A percentile compares a stretch with the other conserved stretches of the same genome.
Evolutionary conservation across 2,113 vertebrate genomes (phyloP).

Genomic region (Martes martes): DNA sequence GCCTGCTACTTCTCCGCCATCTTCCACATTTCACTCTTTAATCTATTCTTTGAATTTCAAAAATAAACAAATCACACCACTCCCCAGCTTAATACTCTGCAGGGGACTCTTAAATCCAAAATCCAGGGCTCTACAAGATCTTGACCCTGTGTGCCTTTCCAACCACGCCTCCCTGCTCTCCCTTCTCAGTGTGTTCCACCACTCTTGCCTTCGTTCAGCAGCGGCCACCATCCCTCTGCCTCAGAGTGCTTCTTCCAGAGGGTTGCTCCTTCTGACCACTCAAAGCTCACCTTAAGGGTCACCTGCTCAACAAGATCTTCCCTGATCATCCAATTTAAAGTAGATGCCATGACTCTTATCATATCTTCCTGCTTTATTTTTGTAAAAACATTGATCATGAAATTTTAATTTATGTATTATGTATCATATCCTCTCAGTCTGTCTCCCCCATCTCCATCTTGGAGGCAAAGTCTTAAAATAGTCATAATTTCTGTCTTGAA

Average conservation of each 20-base stretch:
- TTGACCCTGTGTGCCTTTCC: background rate
- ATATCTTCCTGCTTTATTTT: conserved; percentile 12
- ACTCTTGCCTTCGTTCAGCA: background rate
- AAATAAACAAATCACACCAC: background rate
- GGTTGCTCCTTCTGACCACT: background rate
- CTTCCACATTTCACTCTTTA: background rate
- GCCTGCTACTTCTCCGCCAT: too few relatives aligned
- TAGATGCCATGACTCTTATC: background rate
- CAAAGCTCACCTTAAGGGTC: background rate
- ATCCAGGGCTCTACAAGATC: background rate
- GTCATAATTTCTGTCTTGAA: background rate
- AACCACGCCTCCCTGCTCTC: background rate
- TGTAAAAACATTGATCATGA: background rate
- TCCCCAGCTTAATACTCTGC: background rate
- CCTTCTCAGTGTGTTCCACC: background rate
- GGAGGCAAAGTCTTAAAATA: background rate
- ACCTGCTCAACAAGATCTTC: background rate
- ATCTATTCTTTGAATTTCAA: background rate
- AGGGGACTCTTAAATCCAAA: background rate
- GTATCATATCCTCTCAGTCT: background rate
- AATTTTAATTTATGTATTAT: background rate
- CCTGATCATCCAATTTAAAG: background rate
- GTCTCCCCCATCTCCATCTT: background rate
- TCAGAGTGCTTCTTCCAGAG: background rate
- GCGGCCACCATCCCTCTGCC: background rate